Evolutionary conservation across 2,113 vertebrate species (phyloP).

Genomic region (Terrapene triunguis): DNA sequence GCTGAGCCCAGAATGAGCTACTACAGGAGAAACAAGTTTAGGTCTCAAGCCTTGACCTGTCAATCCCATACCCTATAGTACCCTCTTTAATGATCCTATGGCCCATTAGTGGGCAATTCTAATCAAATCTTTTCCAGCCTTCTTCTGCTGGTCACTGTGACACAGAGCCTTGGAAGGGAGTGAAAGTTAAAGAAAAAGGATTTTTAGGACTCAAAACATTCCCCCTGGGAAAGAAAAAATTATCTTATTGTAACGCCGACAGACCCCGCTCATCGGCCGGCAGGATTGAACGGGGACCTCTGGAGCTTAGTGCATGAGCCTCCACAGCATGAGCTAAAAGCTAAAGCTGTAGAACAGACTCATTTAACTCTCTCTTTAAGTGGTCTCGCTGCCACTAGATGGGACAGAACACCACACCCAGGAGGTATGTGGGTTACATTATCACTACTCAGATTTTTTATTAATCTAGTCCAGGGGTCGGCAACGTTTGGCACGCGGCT

Average conservation of each 20-base stretch:
- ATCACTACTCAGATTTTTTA: not conserved
- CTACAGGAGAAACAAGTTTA: not conserved
- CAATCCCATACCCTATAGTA: not conserved
- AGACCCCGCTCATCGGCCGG: too few relatives aligned
- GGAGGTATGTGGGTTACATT: too few relatives aligned
- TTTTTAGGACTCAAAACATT: not conserved
- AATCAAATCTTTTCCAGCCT: not conserved
- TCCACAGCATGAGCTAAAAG: too few relatives aligned
- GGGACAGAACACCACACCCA: too few relatives aligned
- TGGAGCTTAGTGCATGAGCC: too few relatives aligned
- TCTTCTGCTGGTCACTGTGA: not conserved
- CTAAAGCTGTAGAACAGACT: too few relatives aligned
- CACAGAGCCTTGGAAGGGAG: not conserved
- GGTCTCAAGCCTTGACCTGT: not conserved
- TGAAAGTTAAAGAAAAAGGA: not conserved
- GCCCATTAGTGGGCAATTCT: not conserved
- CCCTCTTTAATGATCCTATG: not conserved
- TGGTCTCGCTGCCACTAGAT: too few relatives aligned
- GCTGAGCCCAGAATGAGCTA: not conserved
- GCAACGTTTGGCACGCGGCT: too few relatives aligned
- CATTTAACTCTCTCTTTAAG: too few relatives aligned
- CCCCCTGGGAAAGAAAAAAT: not conserved
- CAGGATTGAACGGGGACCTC: too few relatives aligned
- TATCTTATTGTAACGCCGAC: not conserved
- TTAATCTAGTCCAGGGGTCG: not conserved